Percentiles rank a stretch among this genome's conserved stretches.
These are phyloP conservation scores for Chelon auratus DNA, from an alignment of 2,797 vertebrate species.

Conservation along the genomic window DNA sequence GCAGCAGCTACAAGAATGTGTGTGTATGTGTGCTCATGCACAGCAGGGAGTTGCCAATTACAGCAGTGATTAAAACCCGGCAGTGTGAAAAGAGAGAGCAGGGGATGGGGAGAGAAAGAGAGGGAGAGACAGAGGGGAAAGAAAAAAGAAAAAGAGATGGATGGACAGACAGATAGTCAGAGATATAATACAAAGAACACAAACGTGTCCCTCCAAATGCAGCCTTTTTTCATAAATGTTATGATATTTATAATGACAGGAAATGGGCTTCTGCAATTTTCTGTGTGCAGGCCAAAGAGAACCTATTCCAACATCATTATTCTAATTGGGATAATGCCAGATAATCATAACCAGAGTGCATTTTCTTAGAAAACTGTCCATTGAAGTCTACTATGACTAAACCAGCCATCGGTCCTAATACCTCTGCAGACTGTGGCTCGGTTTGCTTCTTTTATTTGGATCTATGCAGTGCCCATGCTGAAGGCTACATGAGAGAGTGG, in stretches of 20 bases:
- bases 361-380: constrained; percentile 25
- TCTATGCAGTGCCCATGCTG: no score
- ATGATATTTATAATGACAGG: constrained; percentile 53
- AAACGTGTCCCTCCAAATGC: constrained; percentile 44
- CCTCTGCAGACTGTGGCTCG: constrained; percentile 17
- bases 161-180: constrained; percentile 48
- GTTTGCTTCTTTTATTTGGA: not conserved
- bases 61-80: constrained; percentile 88
- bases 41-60: constrained; percentile 89
- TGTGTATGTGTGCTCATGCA: constrained; percentile 62
- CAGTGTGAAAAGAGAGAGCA: constrained; percentile 77
- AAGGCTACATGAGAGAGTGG: no score
- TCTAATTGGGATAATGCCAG: constrained; percentile 52
- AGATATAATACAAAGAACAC: constrained; percentile 60
- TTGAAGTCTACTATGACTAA: constrained; percentile 18
- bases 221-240: constrained; percentile 47
- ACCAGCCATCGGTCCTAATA: constrained; percentile 15
- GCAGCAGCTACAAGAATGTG: constrained; percentile 59
- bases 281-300: constrained; percentile 17
- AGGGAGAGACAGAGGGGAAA: constrained; percentile 46
- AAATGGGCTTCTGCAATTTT: constrained; percentile 55
- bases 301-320: constrained; percentile 44
- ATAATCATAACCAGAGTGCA: constrained; percentile 48
- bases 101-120: constrained; percentile 41
- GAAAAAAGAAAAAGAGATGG: constrained; percentile 41